phyloP scores from a whole-genome alignment of 1,140 invertebrate genomes.

The Zaprionus vittiger region DNA sequence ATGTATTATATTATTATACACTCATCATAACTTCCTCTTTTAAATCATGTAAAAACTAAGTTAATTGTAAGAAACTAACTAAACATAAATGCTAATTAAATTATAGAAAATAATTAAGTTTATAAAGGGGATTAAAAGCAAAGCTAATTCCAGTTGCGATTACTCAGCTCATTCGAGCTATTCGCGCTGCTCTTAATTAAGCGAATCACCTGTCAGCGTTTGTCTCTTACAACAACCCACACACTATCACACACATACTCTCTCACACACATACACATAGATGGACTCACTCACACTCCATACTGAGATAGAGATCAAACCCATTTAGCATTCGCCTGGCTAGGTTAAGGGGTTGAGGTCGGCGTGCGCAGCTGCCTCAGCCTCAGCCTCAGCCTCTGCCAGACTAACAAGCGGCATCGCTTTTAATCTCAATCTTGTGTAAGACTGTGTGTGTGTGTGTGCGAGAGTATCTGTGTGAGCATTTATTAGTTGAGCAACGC shows the following conservation, averaged over 20 bases:
- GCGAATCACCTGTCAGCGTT: conserved; percentile 43
- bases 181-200: conserved; percentile 25
- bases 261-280: neutral
- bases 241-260: neutral
- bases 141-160: conserved; percentile 5
- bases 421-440: conserved; percentile 63
- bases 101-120: conserved; percentile 11
- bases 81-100: neutral
- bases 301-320: conserved; percentile 40
- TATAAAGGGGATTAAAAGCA: conserved; percentile 2
- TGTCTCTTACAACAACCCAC: conserved; percentile 36
- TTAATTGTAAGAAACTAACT: too few species aligned
- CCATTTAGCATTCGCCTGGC: conserved; percentile 27
- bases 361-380: conserved; percentile 50
- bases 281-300: neutral
- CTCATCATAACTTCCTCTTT: too few species aligned
- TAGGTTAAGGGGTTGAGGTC: conserved; percentile 57
- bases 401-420: conserved; percentile 61
- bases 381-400: conserved; percentile 32
- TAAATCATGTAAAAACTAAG: too few species aligned
- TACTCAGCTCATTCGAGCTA: conserved; percentile 4
- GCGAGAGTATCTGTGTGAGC: conserved; percentile 17
- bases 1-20: too few species aligned
- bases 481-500: conserved; percentile 63
- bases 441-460: conserved; percentile 13